Base-by-base conservation (phyloP, 2,888 invertebrate genomes). In the Ochlodes sylvanus region DNA sequence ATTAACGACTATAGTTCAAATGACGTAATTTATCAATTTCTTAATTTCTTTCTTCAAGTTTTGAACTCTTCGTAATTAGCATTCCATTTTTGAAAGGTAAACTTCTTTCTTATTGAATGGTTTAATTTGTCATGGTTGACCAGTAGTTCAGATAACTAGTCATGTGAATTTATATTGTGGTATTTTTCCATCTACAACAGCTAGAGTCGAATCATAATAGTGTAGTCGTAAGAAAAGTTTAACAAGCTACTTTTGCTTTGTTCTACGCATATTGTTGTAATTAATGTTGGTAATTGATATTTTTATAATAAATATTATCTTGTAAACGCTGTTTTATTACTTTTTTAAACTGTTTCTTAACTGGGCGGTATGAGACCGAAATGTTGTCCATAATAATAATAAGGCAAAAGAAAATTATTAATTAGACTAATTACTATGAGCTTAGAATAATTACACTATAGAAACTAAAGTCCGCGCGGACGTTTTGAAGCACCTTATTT, bases 291-390 rank as follows among this genome's bases (percentile, higher is more conserved):
- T 47, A 47, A 17, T 9, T 17, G 44, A 17, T 47, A 47, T 47
- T 47, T 47, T 47, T 47, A 15, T 47, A 47, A 47, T 47, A 47
- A 47, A 47, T 47, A 47, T 27, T 47, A 47, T 47, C 1, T 17
- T 9, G 0, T 47, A 47, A 17, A 47, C 17, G 17, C 7, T 47
- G 44, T 47, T 47, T 44, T 15, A 44, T 44, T 44, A 7, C 44
- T 47, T 12, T 47, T 10, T 38, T 38, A 12, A 34, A 38, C 10
- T 2, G 2, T 38, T 9, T 9, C 34, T 0, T 38, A 12, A 12
- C 38, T 38, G 3, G 9, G 2, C 38, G 10, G 10, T 38, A 12
- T 10, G 38, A 9, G 7, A 9, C 10, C 3, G 12, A 38, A 38
- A 38, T 12, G 38, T 27, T 27, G 5, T 5, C 2, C 2, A 27